Base-by-base conservation (phyloP, 2,797 vertebrate species). In the Amblyraja radiata region DNA sequence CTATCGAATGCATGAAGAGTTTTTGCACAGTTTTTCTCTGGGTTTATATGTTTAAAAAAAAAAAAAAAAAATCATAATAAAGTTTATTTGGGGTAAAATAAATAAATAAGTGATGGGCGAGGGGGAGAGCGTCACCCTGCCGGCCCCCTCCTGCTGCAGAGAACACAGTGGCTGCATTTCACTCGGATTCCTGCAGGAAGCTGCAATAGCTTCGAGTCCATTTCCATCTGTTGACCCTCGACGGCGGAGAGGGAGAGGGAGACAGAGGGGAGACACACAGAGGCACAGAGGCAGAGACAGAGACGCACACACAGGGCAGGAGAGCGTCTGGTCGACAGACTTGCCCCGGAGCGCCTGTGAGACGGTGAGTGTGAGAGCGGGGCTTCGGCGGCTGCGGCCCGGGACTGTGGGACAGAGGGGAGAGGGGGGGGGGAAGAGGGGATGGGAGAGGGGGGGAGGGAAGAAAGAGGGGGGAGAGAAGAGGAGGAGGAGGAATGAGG, bases 121-220 rank as follows among this genome's bases (percentile, higher is more conserved):
- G 39, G 39, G 39, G 39, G 46, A 54, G 46, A 6, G 46, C 46
- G 46, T 54, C 46, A 3, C 46, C 46, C 46, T 54, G 5, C 46
- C 68, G 16, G 1, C 68, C 68, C 13, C 71, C 21, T 23, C 71
- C 21, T 25, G 18, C 18, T 32, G 4, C 71, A 21, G 71, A 46
- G 4, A 2, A 3, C 2, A 3, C 46, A 54, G 21, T 1, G 68
- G 54, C 25, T 94, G 95, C 86, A 94, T 94, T 95, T 94, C 93
- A 54, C 58, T 93, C 36, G n/a, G 94, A 78, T 93, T 93, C 94
- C 95, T 74, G 94, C 94, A 94, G 95, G 95, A 94, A 94, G 94
- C 95, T 93, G 94, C 95, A 93, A 94, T 54, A 68, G 8, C 63
- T 36, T 63, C 90, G 16, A 4, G 1, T 74, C 68, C 90, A 46